Conservation (phyloP, 2,797 vertebrate species). For the Trichosurus vulpecula region DNA sequence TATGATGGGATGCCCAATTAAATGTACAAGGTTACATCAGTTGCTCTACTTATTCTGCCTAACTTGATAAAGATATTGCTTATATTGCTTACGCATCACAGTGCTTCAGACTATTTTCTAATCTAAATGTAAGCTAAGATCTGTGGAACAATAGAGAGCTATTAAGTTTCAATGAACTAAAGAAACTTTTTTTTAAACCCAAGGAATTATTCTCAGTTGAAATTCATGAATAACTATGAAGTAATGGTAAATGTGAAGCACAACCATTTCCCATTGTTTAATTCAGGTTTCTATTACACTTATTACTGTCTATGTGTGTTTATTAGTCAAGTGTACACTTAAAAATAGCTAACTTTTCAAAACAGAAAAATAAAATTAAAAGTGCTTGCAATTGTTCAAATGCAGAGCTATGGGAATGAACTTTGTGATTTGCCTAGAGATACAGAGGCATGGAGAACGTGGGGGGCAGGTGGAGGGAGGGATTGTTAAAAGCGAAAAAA, state of each 20-base stretch:
- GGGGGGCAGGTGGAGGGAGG: too few species aligned
- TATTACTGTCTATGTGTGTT: background rate
- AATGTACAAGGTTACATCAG: too few species aligned
- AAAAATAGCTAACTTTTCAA: background rate
- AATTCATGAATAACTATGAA: background rate
- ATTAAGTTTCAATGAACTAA: background rate
- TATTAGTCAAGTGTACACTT: background rate
- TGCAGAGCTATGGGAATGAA: too few species aligned
- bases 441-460: too few species aligned
- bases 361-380: background rate
- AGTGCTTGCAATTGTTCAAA: background rate
- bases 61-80: background rate
- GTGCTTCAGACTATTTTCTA: background rate
- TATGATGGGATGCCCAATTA: too few species aligned
- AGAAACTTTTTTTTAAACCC: background rate
- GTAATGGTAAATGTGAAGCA: background rate
- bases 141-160: background rate
- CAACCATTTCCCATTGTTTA: background rate
- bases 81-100: background rate
- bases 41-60: too few species aligned
- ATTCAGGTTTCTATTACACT: background rate
- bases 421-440: too few species aligned
- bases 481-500: too few species aligned
- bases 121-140: slow-evolving; percentile 8
- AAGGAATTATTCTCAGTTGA: background rate